A percentile compares a stretch with the other conserved stretches of the same genome.
Conservation (phyloP, 2,113 vertebrate genomes). For the Epinephelus cyanopodus region DNA sequence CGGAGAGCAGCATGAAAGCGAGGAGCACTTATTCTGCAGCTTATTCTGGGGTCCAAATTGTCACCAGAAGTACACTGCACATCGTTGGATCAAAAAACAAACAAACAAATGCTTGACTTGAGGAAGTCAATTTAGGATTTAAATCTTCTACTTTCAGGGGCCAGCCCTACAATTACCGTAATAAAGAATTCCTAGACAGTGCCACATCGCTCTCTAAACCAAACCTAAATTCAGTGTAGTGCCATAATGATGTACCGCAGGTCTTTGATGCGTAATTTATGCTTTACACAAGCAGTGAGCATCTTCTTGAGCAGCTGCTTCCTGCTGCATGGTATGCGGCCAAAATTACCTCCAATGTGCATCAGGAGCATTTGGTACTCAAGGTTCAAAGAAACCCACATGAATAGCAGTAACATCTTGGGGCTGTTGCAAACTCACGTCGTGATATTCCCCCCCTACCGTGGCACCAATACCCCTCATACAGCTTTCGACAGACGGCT, state of each 20-base stretch:
- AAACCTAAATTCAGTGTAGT: neutral
- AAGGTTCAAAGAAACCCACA: neutral
- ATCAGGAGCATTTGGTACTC: neutral
- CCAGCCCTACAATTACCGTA: too few relatives aligned
- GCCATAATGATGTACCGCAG: neutral
- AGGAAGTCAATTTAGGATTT: too few relatives aligned
- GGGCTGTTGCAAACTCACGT: neutral
- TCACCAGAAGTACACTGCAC: too few relatives aligned
- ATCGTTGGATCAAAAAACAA: too few relatives aligned
- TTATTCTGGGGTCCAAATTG: too few relatives aligned
- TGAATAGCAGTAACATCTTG: too few relatives aligned
- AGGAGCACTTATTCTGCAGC: too few relatives aligned
- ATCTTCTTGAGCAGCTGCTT: neutral
- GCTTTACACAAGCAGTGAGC: neutral
- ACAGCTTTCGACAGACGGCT: neutral
- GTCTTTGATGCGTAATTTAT: neutral
- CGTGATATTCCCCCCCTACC: too few relatives aligned
- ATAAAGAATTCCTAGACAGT: neutral
- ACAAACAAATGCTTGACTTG: too few relatives aligned
- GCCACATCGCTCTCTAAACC: neutral
- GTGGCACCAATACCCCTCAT: constrained; percentile 31
- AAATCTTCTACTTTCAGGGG: too few relatives aligned
- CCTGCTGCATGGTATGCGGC: neutral
- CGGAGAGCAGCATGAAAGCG: too few relatives aligned
- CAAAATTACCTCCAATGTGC: neutral